Percentiles rank a stretch among this genome's conserved stretches.
Evolutionary conservation across 1,140 invertebrate genomes (phyloP).

Genomic region (Aphidius gifuensis): DNA sequence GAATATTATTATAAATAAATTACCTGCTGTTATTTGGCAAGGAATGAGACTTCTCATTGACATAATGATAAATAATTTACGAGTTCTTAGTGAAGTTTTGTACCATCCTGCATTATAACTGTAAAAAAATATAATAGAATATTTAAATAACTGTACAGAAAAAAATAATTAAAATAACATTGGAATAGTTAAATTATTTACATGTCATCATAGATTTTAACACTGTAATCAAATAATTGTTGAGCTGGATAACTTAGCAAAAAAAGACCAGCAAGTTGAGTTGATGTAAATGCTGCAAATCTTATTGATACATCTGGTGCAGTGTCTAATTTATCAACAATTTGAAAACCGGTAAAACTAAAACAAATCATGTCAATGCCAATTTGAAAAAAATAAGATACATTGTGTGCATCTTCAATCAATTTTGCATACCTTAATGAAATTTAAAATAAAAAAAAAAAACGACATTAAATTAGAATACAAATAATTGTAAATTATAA

Average conservation of each 20-base stretch:
- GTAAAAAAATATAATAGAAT: background rate
- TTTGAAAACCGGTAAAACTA: no score
- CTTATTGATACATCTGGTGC: background rate
- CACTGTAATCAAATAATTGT: slow-evolving; percentile 1
- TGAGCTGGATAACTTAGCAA: background rate
- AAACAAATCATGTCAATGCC: no score
- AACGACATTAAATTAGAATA: background rate
- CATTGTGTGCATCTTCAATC: no score
- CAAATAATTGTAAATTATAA: no score
- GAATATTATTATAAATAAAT: no score
- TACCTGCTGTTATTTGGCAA: slow-evolving; percentile 21
- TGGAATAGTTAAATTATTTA: background rate
- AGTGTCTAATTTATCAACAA: no score
- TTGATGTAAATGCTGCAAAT: background rate
- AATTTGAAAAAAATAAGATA: no score
- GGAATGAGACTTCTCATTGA: slow-evolving; percentile 14
- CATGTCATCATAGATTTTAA: background rate
- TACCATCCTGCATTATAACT: slow-evolving; percentile 23
- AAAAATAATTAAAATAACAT: background rate
- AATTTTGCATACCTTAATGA: background rate
- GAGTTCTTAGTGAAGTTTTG: slow-evolving; percentile 15
- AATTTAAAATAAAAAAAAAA: background rate
- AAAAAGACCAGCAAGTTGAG: background rate
- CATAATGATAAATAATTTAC: slow-evolving; percentile 21
- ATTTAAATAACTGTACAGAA: background rate